Percentiles rank a stretch among this genome's conserved stretches.
Conservation (phyloP, 2,797 vertebrate genomes). For the Acanthurus tractus region DNA sequence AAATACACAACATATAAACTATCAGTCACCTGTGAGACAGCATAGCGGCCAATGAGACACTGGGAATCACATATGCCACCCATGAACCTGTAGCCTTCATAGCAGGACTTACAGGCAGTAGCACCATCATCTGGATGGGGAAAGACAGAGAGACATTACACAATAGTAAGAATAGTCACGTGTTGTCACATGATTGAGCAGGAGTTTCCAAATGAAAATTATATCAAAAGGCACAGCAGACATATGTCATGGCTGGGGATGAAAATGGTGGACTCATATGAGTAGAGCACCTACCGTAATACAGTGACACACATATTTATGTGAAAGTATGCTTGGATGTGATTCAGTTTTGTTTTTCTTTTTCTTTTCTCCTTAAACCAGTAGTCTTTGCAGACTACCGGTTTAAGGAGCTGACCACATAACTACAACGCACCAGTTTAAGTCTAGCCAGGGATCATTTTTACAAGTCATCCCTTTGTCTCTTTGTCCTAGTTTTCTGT, state of each 20-base stretch:
- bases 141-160: slow-evolving; percentile 38
- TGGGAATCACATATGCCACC: slow-evolving; percentile 86
- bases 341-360: no score
- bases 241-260: neutral
- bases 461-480: neutral
- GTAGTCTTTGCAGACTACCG: no score
- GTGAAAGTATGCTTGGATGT: no score
- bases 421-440: no score
- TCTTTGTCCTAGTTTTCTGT: neutral
- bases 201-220: slow-evolving; percentile 18
- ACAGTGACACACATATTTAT: no score
- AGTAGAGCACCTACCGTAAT: no score
- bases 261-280: no score
- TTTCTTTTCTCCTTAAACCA: no score
- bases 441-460: no score
- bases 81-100: slow-evolving; percentile 83
- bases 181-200: slow-evolving; percentile 7
- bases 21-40: slow-evolving; percentile 79
- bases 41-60: slow-evolving; percentile 89
- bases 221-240: neutral
- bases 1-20: slow-evolving; percentile 7
- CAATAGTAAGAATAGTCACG: neutral
- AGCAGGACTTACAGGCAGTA: slow-evolving; percentile 88
- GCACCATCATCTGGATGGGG: slow-evolving; percentile 80
- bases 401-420: no score